These are phyloP conservation scores for Alexandromys fortis DNA, from an alignment of 2,113 vertebrate species.

Conservation along the genomic window DNA sequence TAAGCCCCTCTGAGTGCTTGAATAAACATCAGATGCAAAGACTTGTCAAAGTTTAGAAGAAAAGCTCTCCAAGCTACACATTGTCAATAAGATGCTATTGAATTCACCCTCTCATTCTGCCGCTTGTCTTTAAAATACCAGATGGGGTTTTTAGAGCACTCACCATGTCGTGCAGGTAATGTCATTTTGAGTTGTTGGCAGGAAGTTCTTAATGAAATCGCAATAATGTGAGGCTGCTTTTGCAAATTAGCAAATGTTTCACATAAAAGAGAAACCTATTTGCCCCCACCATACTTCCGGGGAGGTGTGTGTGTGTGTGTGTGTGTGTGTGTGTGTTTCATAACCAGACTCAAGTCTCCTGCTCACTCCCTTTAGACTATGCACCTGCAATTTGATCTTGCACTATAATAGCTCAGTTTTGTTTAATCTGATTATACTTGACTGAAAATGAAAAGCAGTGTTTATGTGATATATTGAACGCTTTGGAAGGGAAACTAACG, in stretches of 20 bases:
- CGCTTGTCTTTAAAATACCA: slow-evolving; percentile 69
- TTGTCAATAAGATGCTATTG: slow-evolving; percentile 65
- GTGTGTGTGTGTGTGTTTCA: neutral
- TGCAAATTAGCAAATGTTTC: slow-evolving; percentile 52
- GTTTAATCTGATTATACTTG: slow-evolving; percentile 67
- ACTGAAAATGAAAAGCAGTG: slow-evolving; percentile 62
- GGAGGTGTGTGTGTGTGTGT: neutral
- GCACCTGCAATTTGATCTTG: slow-evolving; percentile 52
- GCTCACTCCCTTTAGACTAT: slow-evolving; percentile 24
- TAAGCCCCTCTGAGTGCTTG: slow-evolving; percentile 16
- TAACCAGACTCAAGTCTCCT: slow-evolving; percentile 35
- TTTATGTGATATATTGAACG: slow-evolving; percentile 59
- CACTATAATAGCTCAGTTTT: slow-evolving; percentile 50
- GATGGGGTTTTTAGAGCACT: slow-evolving; percentile 56
- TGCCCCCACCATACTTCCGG: neutral
- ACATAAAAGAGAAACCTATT: neutral
- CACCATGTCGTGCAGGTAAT: slow-evolving; percentile 30
- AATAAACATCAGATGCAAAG: slow-evolving; percentile 43
- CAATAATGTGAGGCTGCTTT: slow-evolving; percentile 29
- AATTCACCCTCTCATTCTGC: slow-evolving; percentile 56
- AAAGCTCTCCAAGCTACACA: slow-evolving; percentile 53
- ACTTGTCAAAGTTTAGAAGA: slow-evolving; percentile 53
- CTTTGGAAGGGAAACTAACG: slow-evolving; percentile 42
- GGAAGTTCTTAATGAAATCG: slow-evolving; percentile 49
- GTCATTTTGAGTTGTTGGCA: slow-evolving; percentile 45